Evolutionary conservation across 2,888 invertebrate genomes (phyloP).

Genomic region (Eupithecia subfuscata): DNA sequence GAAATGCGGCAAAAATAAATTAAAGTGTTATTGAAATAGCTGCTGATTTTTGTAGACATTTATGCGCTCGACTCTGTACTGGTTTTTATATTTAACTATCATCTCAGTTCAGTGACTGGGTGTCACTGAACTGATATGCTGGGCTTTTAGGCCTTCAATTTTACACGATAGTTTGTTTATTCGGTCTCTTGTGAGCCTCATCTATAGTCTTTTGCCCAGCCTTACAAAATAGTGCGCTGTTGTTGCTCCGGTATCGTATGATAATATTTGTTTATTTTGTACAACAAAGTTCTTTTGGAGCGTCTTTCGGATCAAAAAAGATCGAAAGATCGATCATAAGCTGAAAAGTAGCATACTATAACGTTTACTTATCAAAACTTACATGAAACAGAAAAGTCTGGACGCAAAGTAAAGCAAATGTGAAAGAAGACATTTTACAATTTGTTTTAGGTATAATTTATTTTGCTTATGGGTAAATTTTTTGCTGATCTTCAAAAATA

Average conservation of each 20-base stretch:
- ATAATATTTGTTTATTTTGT: not conserved
- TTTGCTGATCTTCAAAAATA: not conserved
- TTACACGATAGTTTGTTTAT: too few relatives aligned
- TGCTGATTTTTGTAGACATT: not conserved
- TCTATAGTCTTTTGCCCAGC: not conserved
- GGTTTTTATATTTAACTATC: not conserved
- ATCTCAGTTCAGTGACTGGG: not conserved
- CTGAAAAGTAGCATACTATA: not conserved
- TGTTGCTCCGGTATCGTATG: not conserved
- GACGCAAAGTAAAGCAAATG: conserved; percentile 22
- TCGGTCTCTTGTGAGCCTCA: not conserved
- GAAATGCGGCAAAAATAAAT: not conserved
- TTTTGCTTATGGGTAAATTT: not conserved
- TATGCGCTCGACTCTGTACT: not conserved
- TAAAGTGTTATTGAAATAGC: not conserved
- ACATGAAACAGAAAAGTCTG: conserved; percentile 46
- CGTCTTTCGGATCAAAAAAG: too few relatives aligned
- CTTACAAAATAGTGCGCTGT: not conserved
- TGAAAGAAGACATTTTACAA: not conserved
- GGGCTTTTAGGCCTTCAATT: not conserved
- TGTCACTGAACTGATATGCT: too few relatives aligned
- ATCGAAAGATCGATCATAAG: too few relatives aligned
- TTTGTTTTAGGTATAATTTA: not conserved
- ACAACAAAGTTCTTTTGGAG: too few relatives aligned
- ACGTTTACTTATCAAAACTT: conserved; percentile 10